These are phyloP conservation scores for Pseudopodoces humilis DNA, from an alignment of 2,113 vertebrate genomes.

Conservation along the genomic window DNA sequence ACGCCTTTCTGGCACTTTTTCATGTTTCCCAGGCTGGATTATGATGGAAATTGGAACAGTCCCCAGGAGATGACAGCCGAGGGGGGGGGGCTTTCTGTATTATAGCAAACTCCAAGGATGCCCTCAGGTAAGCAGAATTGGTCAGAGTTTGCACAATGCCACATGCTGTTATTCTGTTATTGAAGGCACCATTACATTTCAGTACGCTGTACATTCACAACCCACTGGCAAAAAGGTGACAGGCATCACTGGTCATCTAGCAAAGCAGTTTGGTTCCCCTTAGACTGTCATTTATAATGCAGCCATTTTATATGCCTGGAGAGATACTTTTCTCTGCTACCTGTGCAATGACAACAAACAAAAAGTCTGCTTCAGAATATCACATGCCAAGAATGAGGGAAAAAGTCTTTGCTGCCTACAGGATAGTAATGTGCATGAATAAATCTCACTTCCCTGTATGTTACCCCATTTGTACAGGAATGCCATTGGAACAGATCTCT, in stretches of 20 bases:
- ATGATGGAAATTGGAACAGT: neutral
- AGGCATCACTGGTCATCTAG: conserved; percentile 42
- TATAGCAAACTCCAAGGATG: conserved; percentile 8
- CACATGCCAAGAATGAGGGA: neutral
- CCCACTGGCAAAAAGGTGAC: neutral
- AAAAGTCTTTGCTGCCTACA: neutral
- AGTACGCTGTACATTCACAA: neutral
- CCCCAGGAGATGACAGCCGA: conserved; percentile 1
- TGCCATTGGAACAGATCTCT: neutral
- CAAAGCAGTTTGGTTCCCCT: conserved; percentile 10
- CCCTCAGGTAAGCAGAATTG: conserved; percentile 16
- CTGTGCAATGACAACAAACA: neutral
- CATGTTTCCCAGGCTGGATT: neutral
- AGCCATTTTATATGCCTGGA: neutral
- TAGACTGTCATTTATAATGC: neutral
- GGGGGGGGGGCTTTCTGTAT: neutral
- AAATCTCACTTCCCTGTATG: neutral
- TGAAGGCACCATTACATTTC: neutral
- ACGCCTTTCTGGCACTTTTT: neutral
- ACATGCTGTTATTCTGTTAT: conserved; percentile 24
- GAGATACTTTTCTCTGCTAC: neutral
- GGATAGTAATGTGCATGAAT: neutral
- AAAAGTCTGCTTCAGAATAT: neutral
- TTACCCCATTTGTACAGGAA: neutral
- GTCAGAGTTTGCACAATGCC: neutral